Base-by-base conservation (phyloP, 2,888 invertebrate species). In the Brachypalpus laphriformis region DNA sequence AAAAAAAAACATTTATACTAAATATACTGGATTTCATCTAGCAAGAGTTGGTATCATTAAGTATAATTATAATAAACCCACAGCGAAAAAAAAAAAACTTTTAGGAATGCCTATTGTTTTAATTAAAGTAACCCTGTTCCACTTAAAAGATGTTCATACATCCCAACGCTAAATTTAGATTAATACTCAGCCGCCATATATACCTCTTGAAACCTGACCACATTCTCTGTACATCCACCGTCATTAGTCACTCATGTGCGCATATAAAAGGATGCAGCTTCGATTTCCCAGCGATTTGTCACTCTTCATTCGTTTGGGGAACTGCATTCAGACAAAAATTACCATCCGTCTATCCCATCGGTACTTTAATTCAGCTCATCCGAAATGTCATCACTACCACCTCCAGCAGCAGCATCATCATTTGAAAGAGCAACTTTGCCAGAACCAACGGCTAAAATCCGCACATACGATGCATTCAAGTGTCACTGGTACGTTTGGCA, bases 401-500 rank as follows among this genome's bases (percentile, higher is more conserved):
- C 40, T 16, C 16, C 7, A 68, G 9, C 20, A 25, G 4, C 28
- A 16, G 14, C 28, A 11, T 18, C 16, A n/a, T n/a, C n/a, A 25
- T 25, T 25, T 25, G 1, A 14, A 42, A 16, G 42, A 63, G 9
- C 34, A n/a, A 4, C 42, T 14, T 8, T 7, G 16, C 1, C 4
- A 25, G 45, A 28, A 14, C n/a, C 20, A 3, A 2, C 9, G n/a
- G n/a, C 22, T 31, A 11, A 14, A 20, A 14, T 87, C 34, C 80
- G 87, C 42, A 88, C 89, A 2, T 87, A 86, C 74, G 66, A 72
- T 5, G 90, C 91, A 1, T 88, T 91, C 45, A 75, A 87, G 9
- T 83, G 85, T 59, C 89, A 89, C 18, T 92, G 91, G 91, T n/a
- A 31, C 6, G 56, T 89, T 5, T 91, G 90, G 89, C 87, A 87